Conservation (phyloP, 1,140 invertebrate species). For the Drosophila ironensis region DNA sequence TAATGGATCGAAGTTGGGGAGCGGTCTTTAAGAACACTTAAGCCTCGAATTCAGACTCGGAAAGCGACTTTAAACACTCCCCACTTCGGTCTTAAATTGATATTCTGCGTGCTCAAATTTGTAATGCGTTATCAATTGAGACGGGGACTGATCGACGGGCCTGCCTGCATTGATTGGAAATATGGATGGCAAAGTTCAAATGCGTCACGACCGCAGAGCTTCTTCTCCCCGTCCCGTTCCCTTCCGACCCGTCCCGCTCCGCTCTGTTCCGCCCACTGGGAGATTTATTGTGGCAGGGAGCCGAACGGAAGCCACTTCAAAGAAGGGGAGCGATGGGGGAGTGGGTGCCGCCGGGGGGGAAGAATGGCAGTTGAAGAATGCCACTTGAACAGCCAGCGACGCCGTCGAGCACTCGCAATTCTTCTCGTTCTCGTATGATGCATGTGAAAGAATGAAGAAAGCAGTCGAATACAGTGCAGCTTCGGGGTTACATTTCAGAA, state of each 20-base stretch:
- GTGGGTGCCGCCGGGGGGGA: constrained; percentile 7
- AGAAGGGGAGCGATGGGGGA: constrained; percentile 3
- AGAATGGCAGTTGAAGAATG: constrained; percentile 55
- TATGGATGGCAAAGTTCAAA: constrained; percentile 49
- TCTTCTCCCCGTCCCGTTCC: background rate
- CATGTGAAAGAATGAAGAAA: constrained; percentile 24
- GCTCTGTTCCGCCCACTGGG: constrained; percentile 8
- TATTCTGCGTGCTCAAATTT: constrained; percentile 26
- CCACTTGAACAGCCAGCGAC: constrained; percentile 59
- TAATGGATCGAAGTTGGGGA: constrained; percentile 30
- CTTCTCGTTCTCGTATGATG: constrained; percentile 25
- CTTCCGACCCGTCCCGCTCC: constrained; percentile 1
- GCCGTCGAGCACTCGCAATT: constrained; percentile 42
- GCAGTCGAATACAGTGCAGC: constrained; percentile 1
- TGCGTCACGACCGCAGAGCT: constrained; percentile 51
- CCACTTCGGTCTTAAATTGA: constrained; percentile 9
- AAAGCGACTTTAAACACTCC: constrained; percentile 49
- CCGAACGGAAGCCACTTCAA: constrained; percentile 63
- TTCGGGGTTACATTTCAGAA: no score
- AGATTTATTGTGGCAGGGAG: constrained; percentile 50
- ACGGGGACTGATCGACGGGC: constrained; percentile 1
- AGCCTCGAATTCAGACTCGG: constrained; percentile 3
- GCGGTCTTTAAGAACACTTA: constrained; percentile 63
- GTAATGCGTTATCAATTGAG: constrained; percentile 41
- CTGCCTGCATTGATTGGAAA: constrained; percentile 37